phyloP scores from a whole-genome alignment of 2,797 vertebrate genomes.

The Neopelma chrysocephalum region DNA sequence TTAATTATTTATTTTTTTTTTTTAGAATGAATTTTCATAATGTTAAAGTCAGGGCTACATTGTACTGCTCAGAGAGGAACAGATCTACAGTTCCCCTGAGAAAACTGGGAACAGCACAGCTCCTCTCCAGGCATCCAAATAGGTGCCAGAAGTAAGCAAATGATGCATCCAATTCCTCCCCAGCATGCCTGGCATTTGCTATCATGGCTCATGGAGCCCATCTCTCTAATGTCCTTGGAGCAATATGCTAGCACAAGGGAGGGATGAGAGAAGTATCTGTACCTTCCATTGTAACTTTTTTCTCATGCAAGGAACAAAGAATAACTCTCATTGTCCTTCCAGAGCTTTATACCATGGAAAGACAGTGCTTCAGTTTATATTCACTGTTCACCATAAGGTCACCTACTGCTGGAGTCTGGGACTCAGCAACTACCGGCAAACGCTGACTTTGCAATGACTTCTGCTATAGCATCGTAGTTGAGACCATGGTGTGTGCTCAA shows the following conservation, averaged over 20 bases:
- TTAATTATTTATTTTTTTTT: background rate
- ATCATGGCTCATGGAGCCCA: slow-evolving; percentile 26
- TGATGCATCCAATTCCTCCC: slow-evolving; percentile 31
- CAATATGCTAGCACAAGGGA: background rate
- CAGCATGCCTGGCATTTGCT: slow-evolving; percentile 3
- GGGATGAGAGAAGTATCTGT: background rate
- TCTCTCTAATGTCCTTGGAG: slow-evolving; percentile 15
- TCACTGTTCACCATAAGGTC: background rate
- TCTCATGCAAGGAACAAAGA: background rate
- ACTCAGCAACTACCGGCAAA: background rate
- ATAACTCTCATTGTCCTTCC: background rate
- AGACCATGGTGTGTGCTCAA: background rate
- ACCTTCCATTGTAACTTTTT: background rate
- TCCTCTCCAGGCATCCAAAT: background rate
- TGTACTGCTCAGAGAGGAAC: background rate
- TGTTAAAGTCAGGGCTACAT: background rate
- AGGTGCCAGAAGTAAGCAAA: slow-evolving; percentile 43
- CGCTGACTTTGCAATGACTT: slow-evolving; percentile 35
- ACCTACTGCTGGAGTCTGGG: background rate
- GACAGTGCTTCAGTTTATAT: background rate
- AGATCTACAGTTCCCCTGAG: background rate
- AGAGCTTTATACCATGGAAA: background rate
- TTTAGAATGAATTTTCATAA: background rate
- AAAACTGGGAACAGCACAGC: background rate
- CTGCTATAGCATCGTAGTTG: background rate